These are phyloP conservation scores for Pelochelys cantorii DNA, from an alignment of 2,797 vertebrate species.

Conservation along the genomic window DNA sequence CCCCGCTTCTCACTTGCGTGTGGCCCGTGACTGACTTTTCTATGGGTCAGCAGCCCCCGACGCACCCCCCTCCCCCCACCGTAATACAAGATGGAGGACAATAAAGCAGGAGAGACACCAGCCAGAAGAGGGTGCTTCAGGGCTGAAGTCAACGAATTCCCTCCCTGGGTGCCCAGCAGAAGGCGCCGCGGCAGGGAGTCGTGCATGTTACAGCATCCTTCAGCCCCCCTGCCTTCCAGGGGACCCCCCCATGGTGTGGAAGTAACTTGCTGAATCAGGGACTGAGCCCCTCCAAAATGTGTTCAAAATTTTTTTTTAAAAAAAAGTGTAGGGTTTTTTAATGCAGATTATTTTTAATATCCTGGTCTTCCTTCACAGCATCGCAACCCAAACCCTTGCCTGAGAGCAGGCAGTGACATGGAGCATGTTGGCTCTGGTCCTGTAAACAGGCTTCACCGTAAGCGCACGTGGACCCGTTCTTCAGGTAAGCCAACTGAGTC, in stretches of 20 bases:
- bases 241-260: neutral
- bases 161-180: too few relatives aligned
- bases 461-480: neutral
- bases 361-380: neutral
- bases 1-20: too few relatives aligned
- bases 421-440: neutral
- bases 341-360: neutral
- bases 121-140: too few relatives aligned
- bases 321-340: neutral
- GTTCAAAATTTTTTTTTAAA: neutral
- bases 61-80: too few relatives aligned
- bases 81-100: too few relatives aligned
- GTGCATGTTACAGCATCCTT: neutral
- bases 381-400: neutral
- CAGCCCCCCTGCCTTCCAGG: neutral
- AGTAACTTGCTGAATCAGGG: neutral
- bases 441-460: neutral
- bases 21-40: too few relatives aligned
- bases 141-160: too few relatives aligned
- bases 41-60: too few relatives aligned
- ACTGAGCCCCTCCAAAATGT: neutral
- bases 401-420: neutral
- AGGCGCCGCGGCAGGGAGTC: too few relatives aligned
- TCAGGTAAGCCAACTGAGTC: neutral
- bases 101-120: too few relatives aligned